Conservation (phyloP, 1,140 invertebrate species). For the Neodiprion virginianus region DNA sequence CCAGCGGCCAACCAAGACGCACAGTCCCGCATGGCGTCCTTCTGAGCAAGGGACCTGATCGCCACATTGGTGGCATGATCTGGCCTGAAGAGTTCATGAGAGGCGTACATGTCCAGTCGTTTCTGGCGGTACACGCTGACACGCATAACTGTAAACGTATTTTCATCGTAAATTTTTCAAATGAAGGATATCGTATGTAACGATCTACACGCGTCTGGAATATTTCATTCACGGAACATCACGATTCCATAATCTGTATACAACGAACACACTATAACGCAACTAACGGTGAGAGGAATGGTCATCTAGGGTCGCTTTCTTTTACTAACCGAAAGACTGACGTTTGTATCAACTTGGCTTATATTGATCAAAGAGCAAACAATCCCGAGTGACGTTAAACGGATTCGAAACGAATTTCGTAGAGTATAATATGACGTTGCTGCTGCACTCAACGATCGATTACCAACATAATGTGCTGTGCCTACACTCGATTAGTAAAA, state of each 20-base stretch:
- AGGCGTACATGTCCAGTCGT: conserved; percentile 77
- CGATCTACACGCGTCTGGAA: conserved; percentile 1
- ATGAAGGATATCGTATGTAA: background rate
- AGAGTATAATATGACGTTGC: too few species aligned
- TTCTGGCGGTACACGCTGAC: conserved; percentile 85
- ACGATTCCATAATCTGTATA: conserved; percentile 2
- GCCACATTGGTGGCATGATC: conserved; percentile 83
- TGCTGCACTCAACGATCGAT: too few species aligned
- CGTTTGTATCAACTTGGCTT: too few species aligned
- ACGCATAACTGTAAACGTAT: conserved; percentile 76
- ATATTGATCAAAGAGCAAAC: too few species aligned
- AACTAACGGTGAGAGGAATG: too few species aligned
- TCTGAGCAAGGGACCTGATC: conserved; percentile 79
- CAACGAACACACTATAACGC: background rate
- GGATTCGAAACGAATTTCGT: too few species aligned
- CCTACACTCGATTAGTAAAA: too few species aligned
- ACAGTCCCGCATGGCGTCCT: conserved; percentile 85
- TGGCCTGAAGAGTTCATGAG: conserved; percentile 85
- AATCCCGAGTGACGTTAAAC: too few species aligned
- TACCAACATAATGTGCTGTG: too few species aligned
- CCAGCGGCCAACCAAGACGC: conserved; percentile 77
- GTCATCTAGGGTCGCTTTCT: too few species aligned
- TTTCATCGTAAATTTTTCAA: background rate
- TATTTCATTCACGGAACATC: conserved; percentile 11
- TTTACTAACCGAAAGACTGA: too few species aligned